A percentile compares a stretch with the other conserved stretches of the same genome.
These are phyloP conservation scores for Mycalesis mineus DNA, from an alignment of 2,888 invertebrate species.

Conservation along the genomic window DNA sequence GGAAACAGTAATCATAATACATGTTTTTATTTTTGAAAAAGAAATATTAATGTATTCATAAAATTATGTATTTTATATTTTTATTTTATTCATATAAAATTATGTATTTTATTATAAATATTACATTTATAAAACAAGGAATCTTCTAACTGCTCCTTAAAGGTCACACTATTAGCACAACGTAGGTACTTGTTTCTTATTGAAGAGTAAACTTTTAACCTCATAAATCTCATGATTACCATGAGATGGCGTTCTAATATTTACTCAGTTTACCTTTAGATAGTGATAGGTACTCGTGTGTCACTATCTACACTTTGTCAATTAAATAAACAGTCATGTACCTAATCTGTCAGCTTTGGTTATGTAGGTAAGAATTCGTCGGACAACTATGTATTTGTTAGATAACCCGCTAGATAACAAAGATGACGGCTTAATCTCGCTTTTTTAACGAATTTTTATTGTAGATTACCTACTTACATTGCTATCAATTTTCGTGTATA, in stretches of 20 bases:
- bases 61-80: no score
- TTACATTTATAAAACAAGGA: no score
- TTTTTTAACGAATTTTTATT: constrained; percentile 70
- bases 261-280: background rate
- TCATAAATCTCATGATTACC: background rate
- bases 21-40: no score
- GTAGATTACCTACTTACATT: constrained; percentile 48
- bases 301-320: constrained; percentile 1
- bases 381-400: constrained; percentile 46
- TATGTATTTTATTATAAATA: no score
- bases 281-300: background rate
- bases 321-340: constrained; percentile 16
- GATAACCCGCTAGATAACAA: constrained; percentile 66
- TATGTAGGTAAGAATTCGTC: constrained; percentile 16
- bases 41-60: no score
- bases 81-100: no score
- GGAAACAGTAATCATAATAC: no score
- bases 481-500: constrained; percentile 32
- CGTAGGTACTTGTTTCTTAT: background rate
- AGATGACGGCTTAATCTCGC: constrained; percentile 75
- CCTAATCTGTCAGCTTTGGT: constrained; percentile 10
- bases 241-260: background rate
- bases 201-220: background rate
- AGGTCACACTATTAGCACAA: no score
- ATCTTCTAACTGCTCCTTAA: no score